Evolutionary conservation across 2,113 vertebrate species (phyloP), one percentile per base, ranked within the genome.

Genomic region (Sphaerodactylus townsendi): DNA sequence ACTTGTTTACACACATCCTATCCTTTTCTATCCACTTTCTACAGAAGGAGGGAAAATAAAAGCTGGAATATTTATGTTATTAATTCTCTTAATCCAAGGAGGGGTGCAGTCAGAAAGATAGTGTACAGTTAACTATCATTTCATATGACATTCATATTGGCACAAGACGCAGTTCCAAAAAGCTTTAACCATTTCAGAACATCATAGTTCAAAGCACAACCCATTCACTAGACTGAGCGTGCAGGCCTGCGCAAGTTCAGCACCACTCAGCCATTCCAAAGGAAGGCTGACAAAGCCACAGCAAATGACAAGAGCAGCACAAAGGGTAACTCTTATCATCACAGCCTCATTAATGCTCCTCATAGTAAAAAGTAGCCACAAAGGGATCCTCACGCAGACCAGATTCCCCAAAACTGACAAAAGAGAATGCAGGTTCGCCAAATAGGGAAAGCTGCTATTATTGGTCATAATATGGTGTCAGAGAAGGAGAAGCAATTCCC

Each of bases 311-410:
- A 19, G 14, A 28, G 66, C 30, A 46, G 30, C 5, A 64, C 35
- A 41, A 53, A 64, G 8, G n/a, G 21, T 25, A 64, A 10, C 41
- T 78, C 11, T 7, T 3, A 25, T 48, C 50, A n/a, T 8, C 30
- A 15, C 15, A 76, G 56, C 62, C 59, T 0, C 0, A 0, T 25
- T 0, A 0, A 37, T 15, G 15, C 14, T 84, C 77, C 62, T 53
- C 46, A 37, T 81, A 73, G 68, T 3, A 11, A 1, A 19, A 25
- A 6, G 10, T 44, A 46, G 48, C 48, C 35, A 50, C 17, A 8
- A 13, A 9, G 3, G 33, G 15, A 0, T 0, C 13, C 53, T 64
- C 66, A 44, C 2, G 2, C 11, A 15, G 53, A 5, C 48, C 3
- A 71, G 30, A 64, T 14, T 79, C 44, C 8, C 30, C 44, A 56